Percentiles rank a stretch among this genome's conserved stretches.
phyloP scores from a whole-genome alignment of 2,888 invertebrate species.

The Zaprionus lineosus region DNA sequence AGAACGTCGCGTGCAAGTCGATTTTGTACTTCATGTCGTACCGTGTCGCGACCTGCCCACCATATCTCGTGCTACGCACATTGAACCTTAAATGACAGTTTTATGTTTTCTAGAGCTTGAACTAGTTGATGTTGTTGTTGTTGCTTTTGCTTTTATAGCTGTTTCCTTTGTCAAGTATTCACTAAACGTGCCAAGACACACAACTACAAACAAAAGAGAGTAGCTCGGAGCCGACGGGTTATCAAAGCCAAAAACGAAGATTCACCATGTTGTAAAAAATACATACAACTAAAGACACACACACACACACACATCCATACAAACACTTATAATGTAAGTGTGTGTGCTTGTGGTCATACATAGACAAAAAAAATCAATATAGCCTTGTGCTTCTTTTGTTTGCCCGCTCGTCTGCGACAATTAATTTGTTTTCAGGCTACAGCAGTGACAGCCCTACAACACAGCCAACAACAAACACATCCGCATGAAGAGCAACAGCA shows the following conservation, averaged over 20 bases:
- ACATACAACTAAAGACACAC: not conserved
- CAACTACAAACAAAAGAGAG: not conserved
- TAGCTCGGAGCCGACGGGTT: not conserved
- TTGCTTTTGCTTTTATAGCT: no score
- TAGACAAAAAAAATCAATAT: constrained; percentile 63
- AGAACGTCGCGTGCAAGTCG: no score
- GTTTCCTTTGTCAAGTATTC: constrained; percentile 42
- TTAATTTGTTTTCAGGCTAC: constrained; percentile 59
- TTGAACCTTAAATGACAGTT: constrained; percentile 54
- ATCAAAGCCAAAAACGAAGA: constrained; percentile 5
- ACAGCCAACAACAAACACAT: constrained; percentile 9
- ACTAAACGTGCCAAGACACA: constrained; percentile 14
- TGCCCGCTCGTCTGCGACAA: constrained; percentile 60
- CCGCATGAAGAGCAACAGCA: constrained; percentile 24
- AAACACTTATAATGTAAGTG: not conserved
- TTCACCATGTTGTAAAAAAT: not conserved
- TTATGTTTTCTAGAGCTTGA: constrained; percentile 70
- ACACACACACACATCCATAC: not conserved
- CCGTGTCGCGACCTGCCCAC: constrained; percentile 44
- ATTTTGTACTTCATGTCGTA: constrained; percentile 21
- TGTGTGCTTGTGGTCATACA: constrained; percentile 14
- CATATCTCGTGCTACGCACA: constrained; percentile 45
- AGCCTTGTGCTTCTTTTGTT: constrained; percentile 56
- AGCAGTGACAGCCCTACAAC: constrained; percentile 26
- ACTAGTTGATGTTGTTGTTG: constrained; percentile 25